Evolutionary conservation across 1,140 invertebrate genomes (phyloP).

Genomic region (Ectropis grisescens): DNA sequence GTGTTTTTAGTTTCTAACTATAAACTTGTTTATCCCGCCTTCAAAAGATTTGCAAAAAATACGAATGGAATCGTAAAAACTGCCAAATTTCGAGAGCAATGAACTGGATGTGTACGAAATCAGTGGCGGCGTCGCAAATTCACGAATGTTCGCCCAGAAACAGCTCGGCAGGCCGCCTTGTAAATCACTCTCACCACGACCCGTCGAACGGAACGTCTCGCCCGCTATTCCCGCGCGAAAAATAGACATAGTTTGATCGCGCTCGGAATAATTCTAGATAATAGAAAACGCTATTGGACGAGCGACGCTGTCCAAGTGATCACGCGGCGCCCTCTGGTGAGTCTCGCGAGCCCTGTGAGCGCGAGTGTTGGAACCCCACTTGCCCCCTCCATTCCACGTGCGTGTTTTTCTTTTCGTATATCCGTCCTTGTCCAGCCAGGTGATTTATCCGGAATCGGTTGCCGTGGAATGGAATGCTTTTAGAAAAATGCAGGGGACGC

Average conservation of each 20-base stretch:
- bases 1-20: no score
- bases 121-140: constrained; percentile 29
- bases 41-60: no score
- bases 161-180: constrained; percentile 33
- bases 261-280: constrained; percentile 46
- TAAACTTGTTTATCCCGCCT: no score
- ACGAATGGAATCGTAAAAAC: no score
- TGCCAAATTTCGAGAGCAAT: constrained; percentile 41
- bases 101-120: no score
- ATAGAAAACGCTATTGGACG: constrained; percentile 35
- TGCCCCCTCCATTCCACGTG: constrained; percentile 10
- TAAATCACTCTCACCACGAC: constrained; percentile 47
- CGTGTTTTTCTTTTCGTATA: constrained; percentile 8
- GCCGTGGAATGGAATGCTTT: no score
- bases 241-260: constrained; percentile 51
- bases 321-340: constrained; percentile 52
- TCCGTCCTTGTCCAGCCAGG: constrained; percentile 19
- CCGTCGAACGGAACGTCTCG: constrained; percentile 32
- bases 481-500: no score
- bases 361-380: constrained; percentile 4
- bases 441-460: no score
- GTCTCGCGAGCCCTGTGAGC: constrained; percentile 13
- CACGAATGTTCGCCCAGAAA: constrained; percentile 46
- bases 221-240: constrained; percentile 37
- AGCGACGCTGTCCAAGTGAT: constrained; percentile 23